These are phyloP conservation scores for Buathra laborator DNA, from an alignment of 2,888 invertebrate genomes.

Conservation along the genomic window DNA sequence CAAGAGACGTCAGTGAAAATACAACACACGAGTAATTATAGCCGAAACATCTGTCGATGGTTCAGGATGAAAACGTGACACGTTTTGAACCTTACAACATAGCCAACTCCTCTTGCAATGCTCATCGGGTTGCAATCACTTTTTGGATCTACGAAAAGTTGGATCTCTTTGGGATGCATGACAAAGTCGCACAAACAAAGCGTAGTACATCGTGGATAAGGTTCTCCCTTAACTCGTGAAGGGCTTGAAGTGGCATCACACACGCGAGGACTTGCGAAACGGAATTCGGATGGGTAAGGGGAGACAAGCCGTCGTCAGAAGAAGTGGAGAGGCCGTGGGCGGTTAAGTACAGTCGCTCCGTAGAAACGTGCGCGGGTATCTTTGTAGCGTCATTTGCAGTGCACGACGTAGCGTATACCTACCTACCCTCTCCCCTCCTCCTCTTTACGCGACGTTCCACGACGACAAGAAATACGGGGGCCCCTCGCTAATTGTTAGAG, in stretches of 20 bases:
- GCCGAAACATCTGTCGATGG: too few species aligned
- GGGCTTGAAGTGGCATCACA: conserved; percentile 33
- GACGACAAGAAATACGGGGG: conserved; percentile 65
- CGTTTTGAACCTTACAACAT: too few species aligned
- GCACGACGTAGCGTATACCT: conserved; percentile 38
- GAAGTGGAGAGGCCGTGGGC: conserved; percentile 52
- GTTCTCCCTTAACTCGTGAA: conserved; percentile 1
- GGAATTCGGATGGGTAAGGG: conserved; percentile 39
- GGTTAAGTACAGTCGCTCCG: conserved; percentile 53
- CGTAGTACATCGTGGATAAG: too few species aligned
- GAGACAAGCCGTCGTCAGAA: conserved; percentile 41
- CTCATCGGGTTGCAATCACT: too few species aligned
- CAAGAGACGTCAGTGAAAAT: too few species aligned
- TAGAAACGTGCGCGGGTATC: conserved; percentile 48
- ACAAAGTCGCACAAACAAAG: too few species aligned
- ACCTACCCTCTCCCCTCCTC: background rate
- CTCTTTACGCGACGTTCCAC: conserved; percentile 22
- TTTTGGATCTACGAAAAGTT: too few species aligned
- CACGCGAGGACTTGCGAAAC: conserved; percentile 52
- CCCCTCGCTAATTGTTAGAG: conserved; percentile 70
- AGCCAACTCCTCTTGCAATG: too few species aligned
- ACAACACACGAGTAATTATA: too few species aligned
- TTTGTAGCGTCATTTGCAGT: conserved; percentile 57
- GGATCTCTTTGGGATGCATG: too few species aligned
- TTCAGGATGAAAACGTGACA: too few species aligned